Evolutionary conservation across 2,888 invertebrate genomes (phyloP), one percentile per base, ranked within the genome.

Genomic region (Ormyrus nitidulus): DNA sequence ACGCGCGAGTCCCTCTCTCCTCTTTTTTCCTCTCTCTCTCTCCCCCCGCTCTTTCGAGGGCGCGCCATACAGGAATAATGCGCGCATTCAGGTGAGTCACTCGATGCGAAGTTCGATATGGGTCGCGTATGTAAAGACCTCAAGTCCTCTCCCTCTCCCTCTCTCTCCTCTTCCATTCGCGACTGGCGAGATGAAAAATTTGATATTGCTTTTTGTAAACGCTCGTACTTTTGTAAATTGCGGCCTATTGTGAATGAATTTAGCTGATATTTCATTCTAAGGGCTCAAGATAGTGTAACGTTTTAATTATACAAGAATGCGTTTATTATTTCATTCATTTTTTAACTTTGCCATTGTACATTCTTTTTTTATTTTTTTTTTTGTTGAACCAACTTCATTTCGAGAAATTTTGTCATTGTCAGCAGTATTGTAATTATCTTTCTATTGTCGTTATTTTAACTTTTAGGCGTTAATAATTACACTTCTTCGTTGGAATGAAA

Each of bases 131-230:
- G 44, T 49, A 65, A 13, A 46, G 46, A 64, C 10, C 56, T 56
- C 56, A 56, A n/a, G 49, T 66, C 13, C 51, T n/a, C 69, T 56
- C 8, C 44, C 54, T 69, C 56, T 6, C 0, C 49, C 8, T 7
- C 6, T 64, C 8, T 7, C 6, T 49, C n/a, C 9, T 53, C 34
- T 34, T 34, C 66, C 13, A 64, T 46, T 9, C 13, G 54, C n/a
- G 56, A n/a, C 7, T n/a, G 58, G 8, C 34, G 74, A 51, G 74
- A 66, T 66, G 58, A 58, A 66, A 65, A 66, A 66, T 46, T 59
- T 66, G 58, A 66, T 75, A 66, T 75, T 59, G 65, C 19, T 51
- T 58, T 75, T 72, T 56, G 53, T 53, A 53, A 53, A 53, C 19
- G 19, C 19, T 19, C 19, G 10, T 53, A 53, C 10, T 9, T 53